phyloP scores from a whole-genome alignment of 2,888 invertebrate genomes.

The Eristalis pertinax region DNA sequence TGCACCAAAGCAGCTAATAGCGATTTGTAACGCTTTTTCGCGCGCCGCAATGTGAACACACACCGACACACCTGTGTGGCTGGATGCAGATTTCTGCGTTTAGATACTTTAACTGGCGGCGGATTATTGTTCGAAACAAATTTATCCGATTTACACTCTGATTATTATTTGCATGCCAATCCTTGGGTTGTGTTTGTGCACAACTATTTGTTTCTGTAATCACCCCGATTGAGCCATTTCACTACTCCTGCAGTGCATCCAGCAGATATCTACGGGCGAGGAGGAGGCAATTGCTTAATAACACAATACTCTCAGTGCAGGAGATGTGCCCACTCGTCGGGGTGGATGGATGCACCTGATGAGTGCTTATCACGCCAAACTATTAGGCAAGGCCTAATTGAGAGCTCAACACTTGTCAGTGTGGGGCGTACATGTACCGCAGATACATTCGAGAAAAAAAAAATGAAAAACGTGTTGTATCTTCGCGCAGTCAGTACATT shows the following conservation, averaged over 20 bases:
- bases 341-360: constrained; percentile 52
- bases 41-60: constrained; percentile 28
- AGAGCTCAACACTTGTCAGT: constrained; percentile 64
- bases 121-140: constrained; percentile 64
- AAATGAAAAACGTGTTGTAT: background rate
- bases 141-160: constrained; percentile 71
- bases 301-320: constrained; percentile 52
- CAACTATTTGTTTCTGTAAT: constrained; percentile 65
- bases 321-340: constrained; percentile 47
- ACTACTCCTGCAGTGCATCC: background rate
- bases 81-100: constrained; percentile 43
- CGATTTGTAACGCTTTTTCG: constrained; percentile 71
- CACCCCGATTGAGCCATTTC: constrained; percentile 61
- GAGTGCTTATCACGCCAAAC: constrained; percentile 67
- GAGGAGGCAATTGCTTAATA: constrained; percentile 12
- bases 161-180: constrained; percentile 68
- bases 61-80: background rate
- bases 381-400: constrained; percentile 65
- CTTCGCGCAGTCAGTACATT: background rate
- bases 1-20: constrained; percentile 69
- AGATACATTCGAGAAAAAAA: background rate
- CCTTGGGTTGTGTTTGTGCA: background rate
- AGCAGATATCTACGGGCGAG: background rate
- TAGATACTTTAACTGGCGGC: constrained; percentile 58
- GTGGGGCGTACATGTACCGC: background rate